These are phyloP conservation scores for Gallinago stenura DNA, from an alignment of 2,797 vertebrate genomes.

Conservation along the genomic window DNA sequence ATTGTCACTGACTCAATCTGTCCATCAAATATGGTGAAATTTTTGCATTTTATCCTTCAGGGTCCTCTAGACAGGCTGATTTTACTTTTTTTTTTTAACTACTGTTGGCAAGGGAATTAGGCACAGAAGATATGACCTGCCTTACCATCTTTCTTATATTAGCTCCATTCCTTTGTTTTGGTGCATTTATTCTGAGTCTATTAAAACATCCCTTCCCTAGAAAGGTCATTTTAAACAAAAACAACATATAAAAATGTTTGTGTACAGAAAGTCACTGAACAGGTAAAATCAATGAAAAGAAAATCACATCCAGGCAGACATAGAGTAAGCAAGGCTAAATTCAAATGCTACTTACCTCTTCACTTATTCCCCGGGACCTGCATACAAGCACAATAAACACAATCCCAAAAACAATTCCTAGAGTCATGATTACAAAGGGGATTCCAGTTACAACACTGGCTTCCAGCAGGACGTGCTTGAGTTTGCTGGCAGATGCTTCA, in stretches of 20 bases:
- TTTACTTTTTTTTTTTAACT: neutral
- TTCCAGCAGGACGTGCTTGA: constrained; percentile 73
- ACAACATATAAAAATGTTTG: constrained; percentile 12
- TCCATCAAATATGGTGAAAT: neutral
- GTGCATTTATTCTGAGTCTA: constrained; percentile 67
- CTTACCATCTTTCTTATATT: constrained; percentile 53
- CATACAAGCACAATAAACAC: constrained; percentile 87
- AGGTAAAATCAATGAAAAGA: neutral
- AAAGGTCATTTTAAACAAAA: constrained; percentile 59
- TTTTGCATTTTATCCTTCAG: neutral
- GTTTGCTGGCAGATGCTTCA: constrained; percentile 81
- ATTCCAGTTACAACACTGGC: constrained; percentile 85
- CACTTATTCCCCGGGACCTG: constrained; percentile 77
- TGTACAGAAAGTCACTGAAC: neutral
- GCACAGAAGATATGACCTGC: neutral
- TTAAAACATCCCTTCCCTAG: constrained; percentile 68
- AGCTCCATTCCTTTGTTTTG: constrained; percentile 50
- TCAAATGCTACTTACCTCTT: constrained; percentile 81
- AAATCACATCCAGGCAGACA: neutral
- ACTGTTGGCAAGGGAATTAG: neutral
- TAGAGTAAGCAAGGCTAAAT: neutral
- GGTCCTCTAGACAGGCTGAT: constrained; percentile 60
- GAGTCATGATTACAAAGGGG: constrained; percentile 90
- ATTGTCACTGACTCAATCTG: neutral
- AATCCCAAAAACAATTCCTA: constrained; percentile 86